Base-by-base conservation (phyloP, 2,888 invertebrate species). In the Sphinx pinastri region DNA sequence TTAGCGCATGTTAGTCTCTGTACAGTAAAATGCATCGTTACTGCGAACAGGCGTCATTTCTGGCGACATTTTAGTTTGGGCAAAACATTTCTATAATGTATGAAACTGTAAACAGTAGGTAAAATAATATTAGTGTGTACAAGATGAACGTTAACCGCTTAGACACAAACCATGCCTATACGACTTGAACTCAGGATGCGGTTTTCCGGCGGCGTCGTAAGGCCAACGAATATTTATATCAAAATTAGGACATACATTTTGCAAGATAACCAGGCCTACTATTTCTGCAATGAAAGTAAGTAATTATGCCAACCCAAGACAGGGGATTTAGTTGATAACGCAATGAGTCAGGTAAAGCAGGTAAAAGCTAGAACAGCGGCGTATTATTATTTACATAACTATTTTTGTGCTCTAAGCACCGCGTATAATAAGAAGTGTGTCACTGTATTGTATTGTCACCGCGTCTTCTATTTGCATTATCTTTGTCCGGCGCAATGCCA, bases 401-500 rank as follows among this genome's bases (percentile, higher is more conserved):
- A 67, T 67, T 67, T 54, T 67, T 60, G 16, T 58, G 67, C 69
- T 67, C 67, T 69, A 69, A 52, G 69, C 52, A 69, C 58, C 45
- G 52, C 25, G 63, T 63, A 63, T 57, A 68, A 47, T 57, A 68
- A 67, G 16, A 67, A 67, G 52, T 67, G 70, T 70, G 58, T 67
- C 52, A 70, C 57, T 58, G 38, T 67, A 67, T 59, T 58, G 31
- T 67, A 67, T 67, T 70, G 67, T 67, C 67, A 58, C 70, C 38
- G 47, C 68, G 67, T 70, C 70, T 67, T 70, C 58, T 70, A 70
- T 70, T 71, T 71, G 71, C 66, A 75, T 83, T 82, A 79, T 85
- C 82, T 81, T 84, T 85, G 86, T 71, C 81, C 84, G 89, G 91
- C 91, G 83, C 81, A 75, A 77, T 85, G 92, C 92, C 92, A 93